Base-by-base conservation (phyloP, 2,113 vertebrate genomes). In the Nicator chloris region DNA sequence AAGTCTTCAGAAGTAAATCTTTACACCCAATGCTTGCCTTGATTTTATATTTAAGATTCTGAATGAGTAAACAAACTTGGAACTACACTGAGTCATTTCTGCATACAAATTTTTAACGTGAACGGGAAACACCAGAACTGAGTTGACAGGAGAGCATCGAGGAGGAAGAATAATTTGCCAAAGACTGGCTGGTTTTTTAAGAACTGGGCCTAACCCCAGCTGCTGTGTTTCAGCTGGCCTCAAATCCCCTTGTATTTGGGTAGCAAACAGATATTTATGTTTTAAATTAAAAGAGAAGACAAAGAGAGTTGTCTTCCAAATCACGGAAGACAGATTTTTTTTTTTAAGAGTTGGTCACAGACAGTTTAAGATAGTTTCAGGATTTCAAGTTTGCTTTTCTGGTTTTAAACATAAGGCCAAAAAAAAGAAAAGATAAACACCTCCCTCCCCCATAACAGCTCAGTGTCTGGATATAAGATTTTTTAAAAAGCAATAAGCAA, bases 121-220 rank as follows among this genome's bases (percentile, higher is more conserved):
- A 82, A 64, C 6, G 6, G 17, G 11, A 66, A 73, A 59, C 11
- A 6, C 10, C 71, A 76, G 14, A 76, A 40, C 14, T 26, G 31
- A 49, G 45, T 11, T 33, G 39, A 82, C 2, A 26, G 28, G 27
- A 37, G 28, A 24, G 73, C 35, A 37, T 1, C 0, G 0, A 91
- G 22, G 4, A 45, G 26, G 4, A 77, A 66, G 16, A 63, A 10
- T 11, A 70, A 64, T 18, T 60, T 81, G 11, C 4, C 14, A 27
- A 76, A 50, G 33, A 50, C 37, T 27, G 15, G 20, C 10, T 66
- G 19, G 2, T 40, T 15, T 70, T 86, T 35, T 17, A 83, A 81
- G 26, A 63, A 26, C 12, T 31, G 28, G 10, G 12, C 21, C 50
- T 51, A 84, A 57, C 5, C 12, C 11, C 39, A 69, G 10, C 31